phyloP scores from a whole-genome alignment of 2,888 invertebrate genomes.

The Palloptera scutellata region DNA sequence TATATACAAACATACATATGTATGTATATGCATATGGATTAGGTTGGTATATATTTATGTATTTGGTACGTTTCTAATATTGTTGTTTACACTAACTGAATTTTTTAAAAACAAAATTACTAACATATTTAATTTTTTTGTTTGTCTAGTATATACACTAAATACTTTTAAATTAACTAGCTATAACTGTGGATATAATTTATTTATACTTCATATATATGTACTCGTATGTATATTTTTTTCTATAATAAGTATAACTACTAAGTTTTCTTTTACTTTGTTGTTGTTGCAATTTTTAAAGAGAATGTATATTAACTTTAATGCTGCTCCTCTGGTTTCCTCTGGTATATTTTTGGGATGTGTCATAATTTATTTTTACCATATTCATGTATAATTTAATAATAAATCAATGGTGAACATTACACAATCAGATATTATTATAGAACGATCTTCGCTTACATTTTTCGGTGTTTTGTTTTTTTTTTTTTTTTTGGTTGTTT shows the following conservation, averaged over 20 bases:
- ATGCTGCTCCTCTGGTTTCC: neutral
- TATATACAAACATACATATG: constrained; percentile 22
- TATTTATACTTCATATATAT: constrained; percentile 15
- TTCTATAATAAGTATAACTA: constrained; percentile 23
- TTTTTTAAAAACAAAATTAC: constrained; percentile 27
- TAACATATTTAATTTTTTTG: constrained; percentile 25
- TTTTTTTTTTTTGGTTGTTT: neutral
- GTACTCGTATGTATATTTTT: constrained; percentile 17
- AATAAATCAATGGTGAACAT: neutral
- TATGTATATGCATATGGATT: constrained; percentile 21
- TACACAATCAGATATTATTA: neutral
- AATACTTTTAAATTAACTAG: constrained; percentile 44
- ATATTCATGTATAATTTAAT: neutral
- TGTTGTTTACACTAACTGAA: constrained; percentile 13
- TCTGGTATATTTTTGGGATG: neutral
- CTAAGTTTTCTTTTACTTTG: constrained; percentile 17
- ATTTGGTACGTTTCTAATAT: neutral
- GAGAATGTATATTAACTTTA: no score
- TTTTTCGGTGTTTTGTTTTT: neutral
- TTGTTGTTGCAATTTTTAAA: neutral
- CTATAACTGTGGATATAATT: constrained; percentile 47
- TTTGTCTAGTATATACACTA: constrained; percentile 37
- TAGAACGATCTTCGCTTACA: neutral
- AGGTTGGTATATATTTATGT: neutral
- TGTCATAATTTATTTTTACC: constrained; percentile 1